A percentile compares a stretch with the other conserved stretches of the same genome.
Conservation (phyloP, 2,888 invertebrate genomes). For the Nasonia oneida region DNA sequence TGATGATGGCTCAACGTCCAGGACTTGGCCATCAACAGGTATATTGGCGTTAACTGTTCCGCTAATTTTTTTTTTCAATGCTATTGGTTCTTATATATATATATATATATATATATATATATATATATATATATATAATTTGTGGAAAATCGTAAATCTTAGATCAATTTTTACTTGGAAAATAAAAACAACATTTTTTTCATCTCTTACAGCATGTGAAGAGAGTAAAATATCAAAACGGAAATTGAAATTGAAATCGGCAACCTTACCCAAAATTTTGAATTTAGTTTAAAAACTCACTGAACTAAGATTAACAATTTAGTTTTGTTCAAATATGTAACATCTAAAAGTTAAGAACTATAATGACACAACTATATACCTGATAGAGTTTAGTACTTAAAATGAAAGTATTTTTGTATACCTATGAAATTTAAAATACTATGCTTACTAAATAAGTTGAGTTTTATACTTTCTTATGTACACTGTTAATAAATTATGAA, state of each 20-base stretch:
- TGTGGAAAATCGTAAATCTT: not conserved
- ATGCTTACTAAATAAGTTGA: not conserved
- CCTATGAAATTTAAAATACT: not conserved
- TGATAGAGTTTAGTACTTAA: not conserved
- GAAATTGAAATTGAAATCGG: not conserved
- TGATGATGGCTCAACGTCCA: conserved; percentile 74
- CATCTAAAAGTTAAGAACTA: not conserved
- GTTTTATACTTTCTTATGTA: conserved; percentile 51
- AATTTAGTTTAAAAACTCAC: not conserved
- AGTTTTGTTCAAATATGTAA: not conserved
- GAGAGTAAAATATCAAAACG: conserved; percentile 2
- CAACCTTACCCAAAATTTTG: not conserved
- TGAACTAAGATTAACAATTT: not conserved
- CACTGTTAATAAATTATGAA: conserved; percentile 34
- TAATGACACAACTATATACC: not conserved
- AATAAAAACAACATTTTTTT: not conserved
- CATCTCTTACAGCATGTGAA: not conserved
- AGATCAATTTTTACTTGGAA: not conserved
- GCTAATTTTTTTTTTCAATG: not conserved
- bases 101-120: too few relatives aligned
- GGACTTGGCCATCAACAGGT: conserved; percentile 74
- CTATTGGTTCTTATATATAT: not conserved
- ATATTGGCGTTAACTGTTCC: conserved; percentile 53
- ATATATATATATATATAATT: too few relatives aligned
- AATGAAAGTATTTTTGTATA: conserved; percentile 17